Evolutionary conservation across 2,113 vertebrate genomes (phyloP).

Genomic region (Hyperopisus bebe): DNA sequence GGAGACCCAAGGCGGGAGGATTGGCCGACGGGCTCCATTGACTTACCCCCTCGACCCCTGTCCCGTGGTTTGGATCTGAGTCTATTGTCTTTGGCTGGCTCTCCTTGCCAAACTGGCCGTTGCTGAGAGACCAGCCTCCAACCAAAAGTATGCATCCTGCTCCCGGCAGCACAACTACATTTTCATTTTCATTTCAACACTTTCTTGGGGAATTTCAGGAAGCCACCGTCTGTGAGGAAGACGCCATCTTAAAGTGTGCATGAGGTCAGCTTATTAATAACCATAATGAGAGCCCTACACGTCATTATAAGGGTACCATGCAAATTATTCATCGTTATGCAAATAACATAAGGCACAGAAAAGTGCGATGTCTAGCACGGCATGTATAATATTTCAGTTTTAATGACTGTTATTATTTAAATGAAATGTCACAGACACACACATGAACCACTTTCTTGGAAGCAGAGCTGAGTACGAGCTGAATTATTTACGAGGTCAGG

Average conservation of each 20-base stretch:
- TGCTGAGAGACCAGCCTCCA: background rate
- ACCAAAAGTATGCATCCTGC: background rate
- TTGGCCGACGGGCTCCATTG: background rate
- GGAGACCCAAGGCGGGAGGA: background rate
- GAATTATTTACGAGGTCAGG: background rate
- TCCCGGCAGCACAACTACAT: background rate
- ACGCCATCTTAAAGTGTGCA: background rate
- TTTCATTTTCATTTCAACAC: background rate
- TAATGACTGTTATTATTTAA: slow-evolving; percentile 3
- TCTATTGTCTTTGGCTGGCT: slow-evolving; percentile 18
- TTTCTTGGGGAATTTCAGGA: background rate
- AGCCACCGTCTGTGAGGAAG: background rate
- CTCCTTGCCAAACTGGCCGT: background rate
- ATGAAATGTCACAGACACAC: background rate
- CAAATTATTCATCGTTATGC: slow-evolving; percentile 3
- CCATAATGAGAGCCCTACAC: background rate
- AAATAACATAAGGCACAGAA: background rate
- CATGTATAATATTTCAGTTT: background rate
- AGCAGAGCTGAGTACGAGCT: background rate
- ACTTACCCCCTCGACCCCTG: slow-evolving; percentile 7
- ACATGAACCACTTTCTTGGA: background rate
- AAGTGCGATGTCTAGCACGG: background rate
- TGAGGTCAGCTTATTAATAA: background rate
- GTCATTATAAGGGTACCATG: background rate
- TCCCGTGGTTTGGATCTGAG: slow-evolving; percentile 17